A percentile compares a stretch with the other conserved stretches of the same genome.
phyloP scores from a whole-genome alignment of 2,888 invertebrate species.

The Branchipolynoe longqiensis region DNA sequence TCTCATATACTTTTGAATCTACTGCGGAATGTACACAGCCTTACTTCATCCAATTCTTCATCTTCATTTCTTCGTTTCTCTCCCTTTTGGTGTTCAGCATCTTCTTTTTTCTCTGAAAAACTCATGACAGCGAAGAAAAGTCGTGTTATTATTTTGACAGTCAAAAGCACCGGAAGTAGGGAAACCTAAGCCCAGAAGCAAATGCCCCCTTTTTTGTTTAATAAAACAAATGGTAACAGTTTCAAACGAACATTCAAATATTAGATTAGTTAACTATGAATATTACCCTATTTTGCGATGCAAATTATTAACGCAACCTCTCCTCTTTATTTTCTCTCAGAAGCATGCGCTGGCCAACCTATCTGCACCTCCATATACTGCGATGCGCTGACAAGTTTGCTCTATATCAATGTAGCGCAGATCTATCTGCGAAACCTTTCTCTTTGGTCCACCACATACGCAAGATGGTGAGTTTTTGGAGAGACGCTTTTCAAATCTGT shows the following conservation, averaged over 20 bases:
- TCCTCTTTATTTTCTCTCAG: too few species aligned
- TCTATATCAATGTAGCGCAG: too few species aligned
- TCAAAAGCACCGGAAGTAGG: background rate
- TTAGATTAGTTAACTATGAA: too few species aligned
- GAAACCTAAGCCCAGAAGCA: background rate
- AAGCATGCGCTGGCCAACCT: too few species aligned
- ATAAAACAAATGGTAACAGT: background rate
- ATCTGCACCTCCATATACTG: too few species aligned
- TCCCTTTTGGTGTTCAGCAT: background rate
- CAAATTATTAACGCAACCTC: too few species aligned
- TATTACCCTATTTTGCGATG: too few species aligned
- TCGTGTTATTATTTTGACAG: background rate
- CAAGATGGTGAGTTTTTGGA: constrained; percentile 55
- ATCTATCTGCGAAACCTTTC: too few species aligned
- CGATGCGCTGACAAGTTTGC: too few species aligned
- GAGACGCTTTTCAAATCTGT: constrained; percentile 31
- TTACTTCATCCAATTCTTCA: constrained; percentile 37
- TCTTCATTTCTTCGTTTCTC: constrained; percentile 13
- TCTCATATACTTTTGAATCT: too few species aligned
- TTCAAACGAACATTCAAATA: too few species aligned
- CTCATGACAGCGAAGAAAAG: constrained; percentile 1
- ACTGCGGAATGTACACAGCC: too few species aligned
- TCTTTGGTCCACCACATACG: constrained; percentile 27
- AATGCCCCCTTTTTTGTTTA: background rate
- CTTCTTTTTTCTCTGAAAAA: background rate